Percentiles rank a stretch among this genome's conserved stretches.
Evolutionary conservation across 2,888 invertebrate species (phyloP).

Genomic region (Acanthosepion esculentum): DNA sequence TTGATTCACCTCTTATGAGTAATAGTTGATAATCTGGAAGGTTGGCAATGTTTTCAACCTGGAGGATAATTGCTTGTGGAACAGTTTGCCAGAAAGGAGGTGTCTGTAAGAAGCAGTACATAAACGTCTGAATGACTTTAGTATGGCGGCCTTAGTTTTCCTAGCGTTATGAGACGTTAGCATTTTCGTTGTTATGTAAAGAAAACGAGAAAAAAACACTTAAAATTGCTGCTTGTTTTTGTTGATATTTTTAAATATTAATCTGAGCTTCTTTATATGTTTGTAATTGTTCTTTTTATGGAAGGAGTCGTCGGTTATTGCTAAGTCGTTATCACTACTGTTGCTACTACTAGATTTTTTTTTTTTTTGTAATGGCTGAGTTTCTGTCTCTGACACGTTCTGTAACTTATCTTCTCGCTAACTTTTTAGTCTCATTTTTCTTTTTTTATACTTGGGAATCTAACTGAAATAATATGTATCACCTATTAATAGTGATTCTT

Average conservation of each 20-base stretch:
- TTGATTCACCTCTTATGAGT: neutral
- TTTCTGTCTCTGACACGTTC: neutral
- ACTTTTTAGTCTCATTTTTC: neutral
- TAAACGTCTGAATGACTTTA: neutral
- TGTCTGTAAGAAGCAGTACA: neutral
- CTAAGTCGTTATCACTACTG: neutral
- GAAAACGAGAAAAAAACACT: neutral
- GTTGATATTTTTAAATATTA: neutral
- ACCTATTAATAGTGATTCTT: neutral
- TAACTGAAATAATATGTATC: neutral
- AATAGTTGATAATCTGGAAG: neutral
- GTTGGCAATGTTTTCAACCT: neutral
- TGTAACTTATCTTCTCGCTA: neutral
- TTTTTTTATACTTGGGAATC: neutral
- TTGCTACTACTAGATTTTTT: neutral
- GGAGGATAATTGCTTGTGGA: neutral
- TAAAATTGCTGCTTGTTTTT: neutral
- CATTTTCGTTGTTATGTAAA: neutral
- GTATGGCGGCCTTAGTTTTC: conserved; percentile 1
- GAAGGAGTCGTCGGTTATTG: neutral
- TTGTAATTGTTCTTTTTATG: neutral
- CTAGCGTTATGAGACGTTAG: too few relatives aligned
- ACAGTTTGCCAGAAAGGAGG: neutral
- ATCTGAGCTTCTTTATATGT: neutral
- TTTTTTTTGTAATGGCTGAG: neutral